Evolutionary conservation across 2,888 invertebrate species (phyloP).

Genomic region (Oscheius sp.): DNA sequence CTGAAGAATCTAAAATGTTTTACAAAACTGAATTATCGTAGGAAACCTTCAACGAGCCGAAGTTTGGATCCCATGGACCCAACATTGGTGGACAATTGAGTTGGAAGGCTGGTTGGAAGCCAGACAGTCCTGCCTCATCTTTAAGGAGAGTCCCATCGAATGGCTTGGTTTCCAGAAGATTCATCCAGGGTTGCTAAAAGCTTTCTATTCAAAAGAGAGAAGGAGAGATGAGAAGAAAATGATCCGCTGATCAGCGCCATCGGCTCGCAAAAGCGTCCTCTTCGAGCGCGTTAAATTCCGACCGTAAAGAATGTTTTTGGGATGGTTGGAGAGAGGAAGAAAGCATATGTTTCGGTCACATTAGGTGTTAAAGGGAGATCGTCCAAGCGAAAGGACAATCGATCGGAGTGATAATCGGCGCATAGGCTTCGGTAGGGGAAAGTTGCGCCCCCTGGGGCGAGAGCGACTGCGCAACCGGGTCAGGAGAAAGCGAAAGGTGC

Average conservation of each 20-base stretch:
- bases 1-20: conserved; percentile 19
- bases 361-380: conserved; percentile 2
- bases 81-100: background rate
- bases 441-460: conserved; percentile 28
- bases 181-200: conserved; percentile 13
- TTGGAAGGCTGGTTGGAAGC: background rate
- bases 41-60: conserved; percentile 22
- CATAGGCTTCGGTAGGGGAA: conserved; percentile 23
- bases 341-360: background rate
- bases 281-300: background rate
- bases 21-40: background rate
- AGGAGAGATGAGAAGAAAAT: background rate
- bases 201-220: background rate
- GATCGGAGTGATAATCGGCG: conserved; percentile 30
- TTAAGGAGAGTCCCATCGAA: conserved; percentile 3
- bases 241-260: no score
- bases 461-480: conserved; percentile 28
- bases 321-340: background rate
- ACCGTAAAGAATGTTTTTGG: background rate
- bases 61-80: background rate
- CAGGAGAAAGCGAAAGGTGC: conserved; percentile 14
- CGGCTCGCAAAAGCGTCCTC: background rate
- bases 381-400: conserved; percentile 25
- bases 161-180: conserved; percentile 13
- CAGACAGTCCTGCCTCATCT: conserved; percentile 10